Evolutionary conservation across 2,113 vertebrate genomes (phyloP), one percentile per base, ranked within the genome.

Genomic region (Hymenochirus boettgeri): DNA sequence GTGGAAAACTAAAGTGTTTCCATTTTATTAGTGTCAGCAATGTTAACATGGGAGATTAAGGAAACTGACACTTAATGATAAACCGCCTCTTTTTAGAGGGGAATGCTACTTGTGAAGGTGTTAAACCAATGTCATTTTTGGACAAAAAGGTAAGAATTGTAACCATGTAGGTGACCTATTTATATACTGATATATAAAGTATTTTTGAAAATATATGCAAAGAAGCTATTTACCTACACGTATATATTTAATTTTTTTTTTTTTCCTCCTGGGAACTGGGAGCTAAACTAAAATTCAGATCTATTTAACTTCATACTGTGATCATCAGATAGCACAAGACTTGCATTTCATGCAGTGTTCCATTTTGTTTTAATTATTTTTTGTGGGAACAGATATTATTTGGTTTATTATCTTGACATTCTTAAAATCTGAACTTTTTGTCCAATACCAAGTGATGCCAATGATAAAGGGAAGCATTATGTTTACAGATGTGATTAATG

Each of bases 171-270:
- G 74, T 79, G 74, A 77, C 71, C 61, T 86, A 83, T 86, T 89
- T 85, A 81, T 86, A 82, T 83, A 82, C 70, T 80, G 64, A 75
- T 84, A 79, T n/a, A n/a, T 77, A 79, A 83, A 85, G 74, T 84
- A 82, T 84, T 88, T 89, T 87, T 86, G 71, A 82, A 80, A 76
- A 85, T 72, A 82, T 77, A 82, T 80, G 75, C 72, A 83, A 84
- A 85, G 75, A 85, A 79, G 65, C 73, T 82, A 80, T 80, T 66
- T 79, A 71, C 79, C 83, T 87, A 81, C 80, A 79, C 86, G 74
- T 80, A 82, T 86, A 86, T 85, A n/a, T n/a, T n/a, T n/a, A n/a
- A n/a, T 87, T 84, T 84, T 87, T 81, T 74, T 76, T 73, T 77
- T 83, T 77, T 72, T 69, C 75, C 58, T 80, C 81, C 81, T 85